Evolutionary conservation across 2,888 invertebrate species (phyloP), one percentile per base, ranked within the genome.

Genomic region (Acanthosepion lycidas): DNA sequence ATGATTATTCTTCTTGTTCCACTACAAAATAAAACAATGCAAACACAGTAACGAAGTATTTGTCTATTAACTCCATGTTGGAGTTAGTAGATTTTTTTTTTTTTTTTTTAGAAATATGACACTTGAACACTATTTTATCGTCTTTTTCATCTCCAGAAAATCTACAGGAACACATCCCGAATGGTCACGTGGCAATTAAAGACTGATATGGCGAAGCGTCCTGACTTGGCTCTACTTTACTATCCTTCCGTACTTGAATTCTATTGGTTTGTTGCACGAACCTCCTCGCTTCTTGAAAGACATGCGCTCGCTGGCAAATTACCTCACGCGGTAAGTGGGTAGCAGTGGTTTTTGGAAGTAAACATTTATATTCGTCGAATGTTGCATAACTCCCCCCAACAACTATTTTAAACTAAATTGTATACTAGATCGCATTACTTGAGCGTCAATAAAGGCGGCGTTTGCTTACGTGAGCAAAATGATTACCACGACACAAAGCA

Each of bases 171-270:
- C 95, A 96, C 96, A 1, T 95, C 96, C 0, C 95, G 95, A 33
- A 94, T 96, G 95, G 95, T 96, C 33, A 95, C 95, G n/a, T 95
- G 95, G 94, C 95, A 96, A 96, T 95, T 96, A 26, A 95, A 95
- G 92, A 95, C 95, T 15, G 96, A 96, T 94, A 95, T 96, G 94
- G 95, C 95, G 23, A 95, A 95, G 6, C 94, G 96, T 18, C 95
- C 95, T 5, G 96, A 96, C 94, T 95, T 96, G 91, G 96, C 96
- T 6, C 95, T 96, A 53, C 95, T 96, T n/a, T 96, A 96, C 94
- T 96, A 96, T 93, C 96, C 96, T 0, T 96, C 96, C 6, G 95
- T 95, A 18, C 95, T 96, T 20, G 96, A 96, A 95, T 96, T 96
- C 94, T 96, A 96, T 95, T 96, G 96, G 96, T 96, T 96, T 94